Evolutionary conservation across 2,113 vertebrate species (phyloP).

Genomic region (Nannobrachium achirus): DNA sequence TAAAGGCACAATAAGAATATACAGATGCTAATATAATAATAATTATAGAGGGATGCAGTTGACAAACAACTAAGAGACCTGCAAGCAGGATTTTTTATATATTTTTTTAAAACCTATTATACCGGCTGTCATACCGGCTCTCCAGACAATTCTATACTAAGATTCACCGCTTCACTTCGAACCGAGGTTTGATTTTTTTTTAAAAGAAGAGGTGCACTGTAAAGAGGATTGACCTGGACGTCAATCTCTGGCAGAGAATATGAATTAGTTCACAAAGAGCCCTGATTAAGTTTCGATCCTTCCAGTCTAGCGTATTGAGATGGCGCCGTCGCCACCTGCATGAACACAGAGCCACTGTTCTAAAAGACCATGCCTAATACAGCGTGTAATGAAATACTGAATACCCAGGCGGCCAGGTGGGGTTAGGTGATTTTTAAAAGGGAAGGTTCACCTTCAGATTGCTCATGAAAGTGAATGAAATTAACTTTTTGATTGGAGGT

Average conservation of each 20-base stretch:
- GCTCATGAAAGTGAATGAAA: conserved; percentile 21
- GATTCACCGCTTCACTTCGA: too few species aligned
- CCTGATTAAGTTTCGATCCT: conserved; percentile 75
- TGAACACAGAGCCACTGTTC: conserved; percentile 33
- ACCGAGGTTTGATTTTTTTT: too few species aligned
- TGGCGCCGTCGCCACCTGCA: conserved; percentile 22
- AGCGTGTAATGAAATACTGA: conserved; percentile 69
- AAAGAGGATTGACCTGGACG: conserved; percentile 41
- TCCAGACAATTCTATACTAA: too few species aligned
- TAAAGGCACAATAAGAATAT: too few species aligned
- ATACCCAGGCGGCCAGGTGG: conserved; percentile 37
- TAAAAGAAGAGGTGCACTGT: conserved; percentile 23
- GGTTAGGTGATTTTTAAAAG: conserved; percentile 53
- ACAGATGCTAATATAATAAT: too few species aligned
- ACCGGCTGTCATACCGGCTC: too few species aligned
- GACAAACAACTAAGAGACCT: too few species aligned
- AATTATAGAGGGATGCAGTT: too few species aligned
- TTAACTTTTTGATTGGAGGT: conserved; percentile 22
- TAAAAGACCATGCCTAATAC: conserved; percentile 57
- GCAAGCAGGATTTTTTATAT: too few species aligned
- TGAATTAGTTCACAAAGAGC: conserved; percentile 57
- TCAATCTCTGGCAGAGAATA: conserved; percentile 47
- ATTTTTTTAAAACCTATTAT: too few species aligned
- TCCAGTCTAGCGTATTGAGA: conserved; percentile 13
- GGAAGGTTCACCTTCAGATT: conserved; percentile 42